Evolutionary conservation across 92 coral and sea anemone genomes (phyloP).

Genomic region (Scolanthus callimorphus): DNA sequence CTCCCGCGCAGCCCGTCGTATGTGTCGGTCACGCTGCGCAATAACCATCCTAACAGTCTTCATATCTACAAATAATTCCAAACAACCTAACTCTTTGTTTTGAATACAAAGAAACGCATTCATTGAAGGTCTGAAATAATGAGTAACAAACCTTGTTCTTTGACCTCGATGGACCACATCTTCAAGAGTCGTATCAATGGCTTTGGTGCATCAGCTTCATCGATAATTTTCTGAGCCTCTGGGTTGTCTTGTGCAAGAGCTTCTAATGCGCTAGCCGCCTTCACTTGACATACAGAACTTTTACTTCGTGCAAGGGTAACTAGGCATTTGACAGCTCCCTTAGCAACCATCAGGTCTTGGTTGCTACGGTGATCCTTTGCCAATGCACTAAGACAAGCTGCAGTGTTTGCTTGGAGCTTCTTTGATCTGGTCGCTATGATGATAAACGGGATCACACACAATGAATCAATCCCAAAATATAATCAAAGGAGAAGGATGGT

Average conservation of each 20-base stretch:
- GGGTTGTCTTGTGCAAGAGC: slow-evolving; percentile 79
- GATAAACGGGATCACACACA: neutral
- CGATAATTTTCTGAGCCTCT: slow-evolving; percentile 85
- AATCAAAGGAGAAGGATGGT: too few relatives aligned
- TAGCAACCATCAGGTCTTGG: slow-evolving; percentile 78
- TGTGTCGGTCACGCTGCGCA: too few relatives aligned
- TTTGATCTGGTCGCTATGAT: slow-evolving; percentile 76
- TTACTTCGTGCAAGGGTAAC: slow-evolving; percentile 73
- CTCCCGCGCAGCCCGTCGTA: too few relatives aligned
- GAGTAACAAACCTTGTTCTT: slow-evolving; percentile 77
- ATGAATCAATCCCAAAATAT: neutral
- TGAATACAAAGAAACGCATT: too few relatives aligned
- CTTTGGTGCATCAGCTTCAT: slow-evolving; percentile 86
- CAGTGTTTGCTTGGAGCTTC: slow-evolving; percentile 95
- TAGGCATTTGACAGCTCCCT: slow-evolving; percentile 85
- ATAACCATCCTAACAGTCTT: too few relatives aligned
- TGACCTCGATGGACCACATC: slow-evolving; percentile 96
- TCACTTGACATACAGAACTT: slow-evolving; percentile 91
- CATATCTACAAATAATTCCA: too few relatives aligned
- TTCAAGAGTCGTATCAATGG: slow-evolving; percentile 88
- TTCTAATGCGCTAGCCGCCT: slow-evolving; percentile 96
- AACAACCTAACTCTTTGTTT: too few relatives aligned
- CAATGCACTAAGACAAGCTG: slow-evolving; percentile 87
- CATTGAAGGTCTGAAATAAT: too few relatives aligned
- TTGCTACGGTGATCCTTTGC: slow-evolving; percentile 72